These are phyloP conservation scores for Myoxocephalus aenaeus DNA, from an alignment of 2,797 vertebrate genomes.

Conservation along the genomic window DNA sequence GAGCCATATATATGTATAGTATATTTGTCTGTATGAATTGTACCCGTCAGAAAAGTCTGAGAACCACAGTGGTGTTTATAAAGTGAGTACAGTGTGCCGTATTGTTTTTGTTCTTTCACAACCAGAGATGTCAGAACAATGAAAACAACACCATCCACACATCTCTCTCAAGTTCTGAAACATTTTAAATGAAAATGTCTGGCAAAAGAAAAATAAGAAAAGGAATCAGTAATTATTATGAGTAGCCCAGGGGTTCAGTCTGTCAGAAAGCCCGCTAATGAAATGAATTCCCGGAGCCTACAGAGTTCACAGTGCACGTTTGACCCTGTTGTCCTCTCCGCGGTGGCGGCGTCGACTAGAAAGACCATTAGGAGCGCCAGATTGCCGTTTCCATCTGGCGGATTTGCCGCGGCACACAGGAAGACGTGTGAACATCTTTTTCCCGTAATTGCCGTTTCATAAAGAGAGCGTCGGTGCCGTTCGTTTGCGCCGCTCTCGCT, in stretches of 20 bases:
- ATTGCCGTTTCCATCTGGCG: constrained; percentile 63
- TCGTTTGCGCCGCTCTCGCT: constrained; percentile 38
- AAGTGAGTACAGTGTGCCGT: neutral
- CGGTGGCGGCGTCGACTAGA: constrained; percentile 48
- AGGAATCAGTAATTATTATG: constrained; percentile 14
- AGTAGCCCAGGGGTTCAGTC: constrained; percentile 5
- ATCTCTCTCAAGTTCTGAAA: neutral
- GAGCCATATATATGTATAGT: no score
- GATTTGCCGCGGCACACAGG: constrained; percentile 43
- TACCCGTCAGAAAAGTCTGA: neutral
- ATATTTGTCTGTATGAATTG: neutral
- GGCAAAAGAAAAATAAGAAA: neutral
- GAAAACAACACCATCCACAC: neutral
- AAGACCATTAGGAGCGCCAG: constrained; percentile 48
- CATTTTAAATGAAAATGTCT: neutral
- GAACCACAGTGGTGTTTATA: neutral
- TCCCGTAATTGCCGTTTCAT: constrained; percentile 62
- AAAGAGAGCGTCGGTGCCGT: constrained; percentile 39
- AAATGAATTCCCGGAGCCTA: constrained; percentile 50
- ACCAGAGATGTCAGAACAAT: neutral
- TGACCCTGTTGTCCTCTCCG: constrained; percentile 63
- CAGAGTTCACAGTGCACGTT: constrained; percentile 46
- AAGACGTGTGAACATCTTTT: constrained; percentile 59
- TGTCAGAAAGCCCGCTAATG: constrained; percentile 46
- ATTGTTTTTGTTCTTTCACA: neutral